A percentile compares a stretch with the other conserved stretches of the same genome.
Evolutionary conservation across 2,888 invertebrate genomes (phyloP).

Genomic region (Apoderus coryli): DNA sequence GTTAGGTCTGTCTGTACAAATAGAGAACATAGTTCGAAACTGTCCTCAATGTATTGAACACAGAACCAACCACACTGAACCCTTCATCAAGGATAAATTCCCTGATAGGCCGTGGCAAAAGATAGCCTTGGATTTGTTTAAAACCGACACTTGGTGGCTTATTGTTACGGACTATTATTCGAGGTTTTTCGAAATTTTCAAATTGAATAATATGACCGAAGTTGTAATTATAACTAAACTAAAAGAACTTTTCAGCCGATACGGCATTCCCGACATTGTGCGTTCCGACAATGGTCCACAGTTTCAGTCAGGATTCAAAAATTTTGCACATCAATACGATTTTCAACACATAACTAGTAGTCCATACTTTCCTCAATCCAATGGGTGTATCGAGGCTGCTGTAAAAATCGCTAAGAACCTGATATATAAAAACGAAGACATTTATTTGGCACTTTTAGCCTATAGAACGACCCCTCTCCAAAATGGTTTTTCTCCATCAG

Average conservation of each 20-base stretch:
- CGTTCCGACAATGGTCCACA: conserved; percentile 19
- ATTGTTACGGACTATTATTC: conserved; percentile 17
- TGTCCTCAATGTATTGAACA: conserved; percentile 15
- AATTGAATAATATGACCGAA: conserved; percentile 10
- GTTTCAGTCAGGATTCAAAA: conserved; percentile 15
- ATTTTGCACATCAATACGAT: too few species aligned
- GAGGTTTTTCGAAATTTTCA: conserved; percentile 15
- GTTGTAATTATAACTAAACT: conserved; percentile 13
- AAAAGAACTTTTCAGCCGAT: conserved; percentile 17
- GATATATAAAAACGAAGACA: too few species aligned
- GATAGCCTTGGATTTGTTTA: conserved; percentile 12
- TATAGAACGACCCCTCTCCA: too few species aligned
- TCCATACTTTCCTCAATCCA: too few species aligned
- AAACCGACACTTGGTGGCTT: conserved; percentile 9
- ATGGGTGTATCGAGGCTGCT: too few species aligned
- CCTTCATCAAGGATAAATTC: conserved; percentile 12
- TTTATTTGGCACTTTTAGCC: too few species aligned
- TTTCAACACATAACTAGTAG: too few species aligned
- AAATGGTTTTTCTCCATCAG: too few species aligned
- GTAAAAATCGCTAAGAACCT: too few species aligned
- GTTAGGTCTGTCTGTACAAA: conserved; percentile 14
- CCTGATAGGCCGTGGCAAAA: conserved; percentile 17
- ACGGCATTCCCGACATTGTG: conserved; percentile 18
- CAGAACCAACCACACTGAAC: conserved; percentile 13
- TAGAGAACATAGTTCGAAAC: conserved; percentile 15